Base-by-base conservation (phyloP, 2,888 invertebrate species). In the Amiota mariae region DNA sequence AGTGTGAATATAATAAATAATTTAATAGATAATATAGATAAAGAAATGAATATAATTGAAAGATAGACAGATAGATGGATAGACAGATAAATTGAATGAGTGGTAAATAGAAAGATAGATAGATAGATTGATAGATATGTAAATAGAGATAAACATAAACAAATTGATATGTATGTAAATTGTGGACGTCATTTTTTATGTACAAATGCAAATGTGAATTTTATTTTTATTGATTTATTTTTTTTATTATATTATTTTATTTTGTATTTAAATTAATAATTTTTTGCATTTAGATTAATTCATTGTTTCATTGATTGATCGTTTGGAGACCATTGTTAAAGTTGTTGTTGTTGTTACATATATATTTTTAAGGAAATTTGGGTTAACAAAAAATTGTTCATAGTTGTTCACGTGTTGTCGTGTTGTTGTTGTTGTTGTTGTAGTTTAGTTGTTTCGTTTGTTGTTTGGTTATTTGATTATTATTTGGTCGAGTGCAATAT, bases 341-440 rank as follows among this genome's bases (percentile, higher is more conserved):
- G 36, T 36, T 36, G 8, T 36, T 36, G 3, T 6, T 36, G 6
- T 36, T 4, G 2, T 6, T 36, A 24, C 6, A 36, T 6, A 36
- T 36, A 36, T 36, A 36, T 36, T 36, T 4, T 36, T 6, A 36
- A 36, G 36, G 36, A 6, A 6, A 36, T 36, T 36, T 36, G 6
- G 36, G 36, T 36, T 36, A 36, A 36, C 36, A 36, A 36, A 36
- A 36, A 36, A 0, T 36, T 36, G 36, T 36, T 36, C 36, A 36
- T 36, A 6, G 36, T 36, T 36, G 36, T 2, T 24, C 24, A 24
- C 24, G 24, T 24, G 36, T 54, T 71, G 46, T 61, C n/a, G n/a
- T 72, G 68, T 66, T 72, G 71, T 72, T 67, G 72, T 66, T 71
- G 46, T 61, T 72, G 68, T 66, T 72, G 71, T 72, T 67, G 72